Conservation (phyloP, 2,888 invertebrate species). For the Coelopa pilipes region DNA sequence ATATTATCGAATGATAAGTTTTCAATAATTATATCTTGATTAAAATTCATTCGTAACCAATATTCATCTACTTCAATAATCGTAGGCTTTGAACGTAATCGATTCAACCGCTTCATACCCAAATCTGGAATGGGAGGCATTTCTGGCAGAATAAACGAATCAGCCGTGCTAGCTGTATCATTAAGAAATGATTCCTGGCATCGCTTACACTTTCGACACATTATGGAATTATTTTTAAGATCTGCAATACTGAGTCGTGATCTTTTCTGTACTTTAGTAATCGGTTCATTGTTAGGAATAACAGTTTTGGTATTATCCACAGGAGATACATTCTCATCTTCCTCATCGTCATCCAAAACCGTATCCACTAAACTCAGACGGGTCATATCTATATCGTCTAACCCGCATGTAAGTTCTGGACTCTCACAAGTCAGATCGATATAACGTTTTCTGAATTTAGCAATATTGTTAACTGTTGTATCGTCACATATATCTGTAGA, state of each 20-base stretch:
- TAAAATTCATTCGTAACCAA: conserved; percentile 42
- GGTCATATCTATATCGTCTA: conserved; percentile 46
- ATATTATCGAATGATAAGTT: not conserved
- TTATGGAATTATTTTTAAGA: conserved; percentile 31
- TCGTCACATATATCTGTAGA: not conserved
- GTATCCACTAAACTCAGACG: conserved; percentile 53
- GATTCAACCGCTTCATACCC: conserved; percentile 44
- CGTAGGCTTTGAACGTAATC: conserved; percentile 44
- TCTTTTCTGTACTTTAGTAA: not conserved
- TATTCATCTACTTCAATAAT: conserved; percentile 49
- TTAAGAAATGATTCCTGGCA: conserved; percentile 48
- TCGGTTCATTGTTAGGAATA: not conserved
- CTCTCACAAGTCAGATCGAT: conserved; percentile 39
- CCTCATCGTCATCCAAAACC: conserved; percentile 42
- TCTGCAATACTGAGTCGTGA: not conserved
- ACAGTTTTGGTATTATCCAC: not conserved
- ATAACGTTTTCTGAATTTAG: conserved; percentile 31
- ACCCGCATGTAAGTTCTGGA: conserved; percentile 12
- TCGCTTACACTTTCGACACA: conserved; percentile 51
- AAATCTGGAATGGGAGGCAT: conserved; percentile 38
- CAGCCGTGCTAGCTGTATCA: conserved; percentile 37
- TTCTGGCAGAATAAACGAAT: conserved; percentile 49
- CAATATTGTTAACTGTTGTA: conserved; percentile 5
- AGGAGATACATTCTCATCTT: not conserved
- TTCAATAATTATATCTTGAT: not conserved